Conservation (phyloP, 1,140 invertebrate species). For the Elysia chlorotica region DNA sequence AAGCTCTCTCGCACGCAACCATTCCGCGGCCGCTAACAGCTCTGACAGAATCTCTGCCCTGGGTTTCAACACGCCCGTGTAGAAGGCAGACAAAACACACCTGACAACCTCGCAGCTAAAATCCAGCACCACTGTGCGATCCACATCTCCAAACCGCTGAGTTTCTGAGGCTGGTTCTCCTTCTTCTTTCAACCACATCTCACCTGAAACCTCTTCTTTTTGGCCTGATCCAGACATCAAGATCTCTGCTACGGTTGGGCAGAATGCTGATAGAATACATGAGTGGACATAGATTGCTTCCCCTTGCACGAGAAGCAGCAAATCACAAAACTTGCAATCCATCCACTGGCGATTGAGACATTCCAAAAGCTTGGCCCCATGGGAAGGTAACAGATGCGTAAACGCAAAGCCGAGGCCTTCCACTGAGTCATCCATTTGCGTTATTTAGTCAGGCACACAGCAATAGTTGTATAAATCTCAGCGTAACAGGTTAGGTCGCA, state of each 20-base stretch:
- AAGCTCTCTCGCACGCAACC: conserved; percentile 19
- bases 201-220: no score
- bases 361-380: no score
- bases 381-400: no score
- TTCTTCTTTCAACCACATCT: no score
- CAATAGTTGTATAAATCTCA: no score
- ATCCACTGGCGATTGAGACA: conserved; percentile 28
- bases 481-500: no score
- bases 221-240: no score
- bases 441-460: no score
- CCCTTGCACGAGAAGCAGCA: conserved; percentile 13
- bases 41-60: conserved; percentile 1
- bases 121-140: not conserved
- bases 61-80: conserved; percentile 19
- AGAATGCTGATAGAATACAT: conserved; percentile 27
- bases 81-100: conserved; percentile 1
- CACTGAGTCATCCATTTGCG: no score
- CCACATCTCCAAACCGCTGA: no score
- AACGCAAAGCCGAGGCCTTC: no score
- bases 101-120: not conserved
- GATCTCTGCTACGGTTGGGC: conserved; percentile 9
- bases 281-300: conserved; percentile 16
- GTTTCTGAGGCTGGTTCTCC: no score
- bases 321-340: conserved; percentile 19
- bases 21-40: conserved; percentile 3